Evolutionary conservation across 2,797 vertebrate species (phyloP).

Genomic region (Pseudopleuronectes americanus): DNA sequence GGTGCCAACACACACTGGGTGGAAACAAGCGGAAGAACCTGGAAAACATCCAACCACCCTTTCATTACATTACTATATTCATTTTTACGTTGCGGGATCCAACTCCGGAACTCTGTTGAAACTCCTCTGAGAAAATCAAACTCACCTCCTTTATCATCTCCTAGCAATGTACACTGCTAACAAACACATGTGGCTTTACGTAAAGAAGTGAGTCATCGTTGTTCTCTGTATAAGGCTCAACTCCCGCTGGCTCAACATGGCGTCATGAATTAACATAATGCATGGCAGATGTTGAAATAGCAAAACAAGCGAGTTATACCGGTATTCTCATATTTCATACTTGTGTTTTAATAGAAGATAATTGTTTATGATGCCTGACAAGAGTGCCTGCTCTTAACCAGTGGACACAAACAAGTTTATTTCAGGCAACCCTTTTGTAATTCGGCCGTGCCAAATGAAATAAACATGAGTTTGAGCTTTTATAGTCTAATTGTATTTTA

Average conservation of each 20-base stretch:
- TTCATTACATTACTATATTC: neutral
- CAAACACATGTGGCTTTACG: constrained; percentile 16
- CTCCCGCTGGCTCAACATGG: neutral
- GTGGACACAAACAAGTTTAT: constrained; percentile 30
- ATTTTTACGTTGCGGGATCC: no score
- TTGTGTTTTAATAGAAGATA: constrained; percentile 4
- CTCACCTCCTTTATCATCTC: neutral
- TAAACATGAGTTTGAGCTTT: constrained; percentile 23
- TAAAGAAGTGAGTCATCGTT: constrained; percentile 39
- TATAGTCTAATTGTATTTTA: constrained; percentile 16
- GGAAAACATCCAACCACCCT: no score
- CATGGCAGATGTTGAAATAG: constrained; percentile 28
- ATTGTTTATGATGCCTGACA: neutral
- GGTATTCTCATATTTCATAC: neutral
- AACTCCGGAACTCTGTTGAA: neutral
- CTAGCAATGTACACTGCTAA: constrained; percentile 2
- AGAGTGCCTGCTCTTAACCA: constrained; percentile 14
- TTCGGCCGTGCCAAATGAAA: constrained; percentile 23
- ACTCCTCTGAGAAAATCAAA: neutral
- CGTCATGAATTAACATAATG: constrained; percentile 10
- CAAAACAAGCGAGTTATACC: neutral
- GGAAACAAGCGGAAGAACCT: no score
- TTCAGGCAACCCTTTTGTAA: constrained; percentile 9
- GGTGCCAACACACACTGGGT: no score
- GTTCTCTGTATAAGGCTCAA: neutral